Evolutionary conservation across 2,113 vertebrate species (phyloP).

Genomic region (Chaetops frenatus): DNA sequence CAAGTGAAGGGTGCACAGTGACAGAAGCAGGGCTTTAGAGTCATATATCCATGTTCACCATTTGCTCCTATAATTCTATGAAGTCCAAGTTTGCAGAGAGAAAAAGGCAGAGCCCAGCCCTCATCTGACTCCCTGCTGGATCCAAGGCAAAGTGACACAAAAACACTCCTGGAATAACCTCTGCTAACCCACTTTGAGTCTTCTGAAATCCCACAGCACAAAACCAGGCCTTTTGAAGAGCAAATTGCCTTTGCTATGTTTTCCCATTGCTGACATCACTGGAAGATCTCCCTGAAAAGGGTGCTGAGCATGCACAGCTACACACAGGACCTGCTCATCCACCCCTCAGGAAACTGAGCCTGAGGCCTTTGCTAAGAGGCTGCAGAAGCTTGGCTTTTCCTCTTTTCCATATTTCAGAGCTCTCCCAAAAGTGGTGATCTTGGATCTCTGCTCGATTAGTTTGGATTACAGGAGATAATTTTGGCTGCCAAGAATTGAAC

Average conservation of each 20-base stretch:
- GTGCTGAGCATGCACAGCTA: neutral
- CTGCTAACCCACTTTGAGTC: neutral
- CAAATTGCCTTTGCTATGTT: neutral
- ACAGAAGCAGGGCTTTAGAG: neutral
- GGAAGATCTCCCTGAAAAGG: neutral
- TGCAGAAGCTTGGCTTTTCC: neutral
- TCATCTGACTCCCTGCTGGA: neutral
- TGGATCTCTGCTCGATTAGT: neutral
- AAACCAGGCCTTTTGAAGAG: neutral
- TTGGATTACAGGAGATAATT: neutral
- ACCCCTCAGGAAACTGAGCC: neutral
- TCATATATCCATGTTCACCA: fast-evolving
- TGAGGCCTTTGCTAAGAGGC: neutral
- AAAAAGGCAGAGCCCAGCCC: neutral
- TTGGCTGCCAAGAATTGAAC: neutral
- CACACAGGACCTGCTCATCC: neutral
- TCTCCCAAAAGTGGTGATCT: neutral
- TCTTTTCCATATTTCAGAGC: neutral
- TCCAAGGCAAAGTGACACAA: fast-evolving
- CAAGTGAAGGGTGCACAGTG: neutral
- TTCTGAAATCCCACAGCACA: neutral
- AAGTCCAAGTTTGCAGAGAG: neutral
- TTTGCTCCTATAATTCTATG: neutral
- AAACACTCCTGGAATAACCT: neutral
- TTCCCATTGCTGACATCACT: neutral